Conservation (phyloP, 1,140 invertebrate species). For the Campoletis sonorensis region DNA sequence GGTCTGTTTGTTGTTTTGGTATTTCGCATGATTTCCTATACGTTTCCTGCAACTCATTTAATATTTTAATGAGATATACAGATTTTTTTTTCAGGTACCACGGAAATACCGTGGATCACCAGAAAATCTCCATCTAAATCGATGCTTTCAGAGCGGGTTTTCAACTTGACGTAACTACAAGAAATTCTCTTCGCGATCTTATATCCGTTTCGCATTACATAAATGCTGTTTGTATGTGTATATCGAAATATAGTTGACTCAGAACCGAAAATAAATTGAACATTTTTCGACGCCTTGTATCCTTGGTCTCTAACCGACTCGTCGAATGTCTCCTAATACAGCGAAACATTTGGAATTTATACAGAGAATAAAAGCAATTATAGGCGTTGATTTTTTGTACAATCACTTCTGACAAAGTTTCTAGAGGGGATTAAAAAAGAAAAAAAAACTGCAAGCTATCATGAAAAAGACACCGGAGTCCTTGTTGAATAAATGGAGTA, state of each 20-base stretch:
- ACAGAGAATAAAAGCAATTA: not conserved
- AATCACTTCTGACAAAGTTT: not conserved
- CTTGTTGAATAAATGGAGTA: too few species aligned
- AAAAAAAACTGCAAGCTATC: too few species aligned
- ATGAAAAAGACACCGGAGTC: too few species aligned
- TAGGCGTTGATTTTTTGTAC: not conserved
- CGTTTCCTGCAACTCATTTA: not conserved
- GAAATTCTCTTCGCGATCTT: not conserved
- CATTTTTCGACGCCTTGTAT: not conserved
- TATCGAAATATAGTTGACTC: not conserved
- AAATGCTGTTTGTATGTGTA: not conserved
- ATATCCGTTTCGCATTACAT: not conserved
- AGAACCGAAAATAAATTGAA: not conserved
- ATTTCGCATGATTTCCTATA: not conserved
- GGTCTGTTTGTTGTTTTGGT: not conserved
- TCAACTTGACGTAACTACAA: conserved; percentile 4
- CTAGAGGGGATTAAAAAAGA: too few species aligned
- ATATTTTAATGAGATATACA: not conserved
- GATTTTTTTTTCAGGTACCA: not conserved
- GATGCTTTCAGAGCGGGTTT: conserved; percentile 3
- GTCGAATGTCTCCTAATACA: not conserved
- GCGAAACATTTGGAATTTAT: not conserved
- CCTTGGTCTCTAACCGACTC: not conserved
- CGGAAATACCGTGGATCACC: not conserved
- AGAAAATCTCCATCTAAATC: not conserved